A percentile compares a stretch with the other conserved stretches of the same genome.
Conservation (phyloP, 2,888 invertebrate species). For the Bugula neritina region DNA sequence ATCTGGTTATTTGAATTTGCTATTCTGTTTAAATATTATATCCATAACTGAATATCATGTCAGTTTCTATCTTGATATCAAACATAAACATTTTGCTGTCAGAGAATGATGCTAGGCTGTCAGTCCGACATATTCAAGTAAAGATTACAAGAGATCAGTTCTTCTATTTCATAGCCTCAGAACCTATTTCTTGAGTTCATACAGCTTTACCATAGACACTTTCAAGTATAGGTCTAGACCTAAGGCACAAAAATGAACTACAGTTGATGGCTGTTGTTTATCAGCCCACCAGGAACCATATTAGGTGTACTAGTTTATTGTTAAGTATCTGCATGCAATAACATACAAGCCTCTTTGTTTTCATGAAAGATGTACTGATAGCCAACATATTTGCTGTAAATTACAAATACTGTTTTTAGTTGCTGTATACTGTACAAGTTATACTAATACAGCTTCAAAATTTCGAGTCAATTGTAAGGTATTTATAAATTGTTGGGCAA, state of each 20-base stretch:
- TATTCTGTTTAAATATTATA: background rate
- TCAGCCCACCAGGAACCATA: background rate
- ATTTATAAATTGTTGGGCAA: no score
- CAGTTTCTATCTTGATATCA: background rate
- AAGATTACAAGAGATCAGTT: background rate
- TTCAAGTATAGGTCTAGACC: background rate
- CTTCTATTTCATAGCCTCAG: background rate
- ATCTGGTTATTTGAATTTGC: no score
- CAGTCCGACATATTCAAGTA: background rate
- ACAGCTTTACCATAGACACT: no score
- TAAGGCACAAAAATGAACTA: background rate
- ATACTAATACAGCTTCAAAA: no score
- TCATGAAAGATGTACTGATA: background rate
- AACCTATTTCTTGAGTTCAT: no score
- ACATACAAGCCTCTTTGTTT: background rate
- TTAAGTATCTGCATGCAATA: background rate
- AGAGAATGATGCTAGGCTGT: constrained; percentile 8
- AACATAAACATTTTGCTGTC: constrained; percentile 22
- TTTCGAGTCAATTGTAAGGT: no score
- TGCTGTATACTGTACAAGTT: no score
- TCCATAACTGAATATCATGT: background rate
- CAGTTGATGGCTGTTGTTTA: background rate
- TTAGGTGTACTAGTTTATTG: background rate
- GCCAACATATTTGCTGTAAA: background rate
- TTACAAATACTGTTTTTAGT: no score